Percentiles rank a stretch among this genome's conserved stretches.
These are phyloP conservation scores for Malacosoma neustria DNA, from an alignment of 2,888 invertebrate genomes.

Conservation along the genomic window DNA sequence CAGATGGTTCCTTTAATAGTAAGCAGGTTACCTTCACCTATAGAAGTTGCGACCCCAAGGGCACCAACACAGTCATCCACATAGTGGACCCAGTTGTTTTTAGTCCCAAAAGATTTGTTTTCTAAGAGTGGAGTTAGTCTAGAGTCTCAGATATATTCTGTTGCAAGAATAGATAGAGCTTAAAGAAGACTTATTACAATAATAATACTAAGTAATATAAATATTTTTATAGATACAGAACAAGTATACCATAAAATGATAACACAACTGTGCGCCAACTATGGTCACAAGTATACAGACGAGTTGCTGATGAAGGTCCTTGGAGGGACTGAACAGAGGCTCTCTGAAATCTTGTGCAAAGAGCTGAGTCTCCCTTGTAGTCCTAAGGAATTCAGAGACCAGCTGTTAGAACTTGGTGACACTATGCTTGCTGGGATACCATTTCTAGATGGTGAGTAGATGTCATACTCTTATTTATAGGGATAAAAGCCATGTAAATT, in stretches of 20 bases:
- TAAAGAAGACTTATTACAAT: no score
- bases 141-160: no score
- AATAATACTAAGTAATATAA: no score
- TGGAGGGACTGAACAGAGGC: conserved; percentile 82
- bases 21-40: no score
- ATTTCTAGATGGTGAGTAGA: conserved; percentile 79
- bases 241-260: conserved; percentile 84
- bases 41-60: no score
- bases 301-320: conserved; percentile 85
- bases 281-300: conserved; percentile 85
- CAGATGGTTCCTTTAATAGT: no score
- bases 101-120: no score
- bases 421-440: conserved; percentile 76
- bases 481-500: no score
- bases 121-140: no score
- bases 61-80: no score
- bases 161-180: no score
- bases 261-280: conserved; percentile 79
- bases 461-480: background rate
- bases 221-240: conserved; percentile 86
- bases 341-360: conserved; percentile 79
- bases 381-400: conserved; percentile 78
- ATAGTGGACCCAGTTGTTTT: no score
- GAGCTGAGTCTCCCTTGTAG: conserved; percentile 81
- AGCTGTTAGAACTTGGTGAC: conserved; percentile 75